Percentiles rank a stretch among this genome's conserved stretches.
phyloP scores from a whole-genome alignment of 2,113 vertebrate genomes.

The Fulica atra region DNA sequence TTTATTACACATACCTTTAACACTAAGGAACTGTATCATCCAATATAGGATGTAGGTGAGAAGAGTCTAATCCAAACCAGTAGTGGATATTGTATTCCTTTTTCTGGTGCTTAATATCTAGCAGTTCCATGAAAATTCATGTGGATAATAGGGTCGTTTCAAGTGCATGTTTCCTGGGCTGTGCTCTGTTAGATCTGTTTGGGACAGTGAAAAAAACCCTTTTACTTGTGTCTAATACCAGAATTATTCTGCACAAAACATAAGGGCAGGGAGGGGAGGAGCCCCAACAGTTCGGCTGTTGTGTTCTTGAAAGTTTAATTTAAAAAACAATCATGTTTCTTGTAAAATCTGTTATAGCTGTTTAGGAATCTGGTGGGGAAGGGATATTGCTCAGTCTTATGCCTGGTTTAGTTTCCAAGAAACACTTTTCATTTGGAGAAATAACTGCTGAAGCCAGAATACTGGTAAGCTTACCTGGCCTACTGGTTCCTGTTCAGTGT shows the following conservation, averaged over 20 bases:
- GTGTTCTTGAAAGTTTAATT: conserved; percentile 78
- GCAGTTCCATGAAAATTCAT: conserved; percentile 46
- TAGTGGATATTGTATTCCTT: not conserved
- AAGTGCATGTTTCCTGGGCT: conserved; percentile 76
- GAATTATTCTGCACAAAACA: conserved; percentile 41
- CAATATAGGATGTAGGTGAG: conserved; percentile 27
- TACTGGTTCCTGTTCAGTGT: conserved; percentile 83
- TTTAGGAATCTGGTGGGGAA: conserved; percentile 31
- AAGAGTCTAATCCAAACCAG: conserved; percentile 60
- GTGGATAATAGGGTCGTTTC: conserved; percentile 77
- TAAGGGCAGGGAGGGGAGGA: not conserved
- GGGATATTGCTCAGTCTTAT: not conserved
- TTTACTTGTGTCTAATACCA: conserved; percentile 67
- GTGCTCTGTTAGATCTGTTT: conserved; percentile 51
- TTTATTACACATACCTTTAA: not conserved
- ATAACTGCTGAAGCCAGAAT: conserved; percentile 81
- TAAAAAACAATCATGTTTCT: conserved; percentile 78
- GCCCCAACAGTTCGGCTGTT: conserved; percentile 45
- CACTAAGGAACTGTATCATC: not conserved
- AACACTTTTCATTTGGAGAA: conserved; percentile 82
- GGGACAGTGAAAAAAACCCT: conserved; percentile 69
- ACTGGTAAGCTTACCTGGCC: conserved; percentile 73
- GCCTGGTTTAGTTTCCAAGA: conserved; percentile 62
- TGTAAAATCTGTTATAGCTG: conserved; percentile 80
- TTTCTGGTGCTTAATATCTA: conserved; percentile 39